Conservation (phyloP, 2,113 vertebrate species). For the Hyperopisus bebe region DNA sequence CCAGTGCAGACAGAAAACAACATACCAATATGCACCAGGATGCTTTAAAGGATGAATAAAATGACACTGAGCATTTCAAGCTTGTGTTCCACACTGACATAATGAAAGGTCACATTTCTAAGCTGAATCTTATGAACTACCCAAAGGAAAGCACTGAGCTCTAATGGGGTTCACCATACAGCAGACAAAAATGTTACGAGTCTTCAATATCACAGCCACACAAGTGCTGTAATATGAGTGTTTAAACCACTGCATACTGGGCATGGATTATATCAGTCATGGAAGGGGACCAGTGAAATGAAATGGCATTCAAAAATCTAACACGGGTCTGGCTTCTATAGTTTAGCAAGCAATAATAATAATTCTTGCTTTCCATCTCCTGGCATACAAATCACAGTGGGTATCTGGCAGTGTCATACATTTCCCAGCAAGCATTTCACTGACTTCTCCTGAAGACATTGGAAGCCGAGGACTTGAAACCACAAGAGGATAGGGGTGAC, state of each 20-base stretch:
- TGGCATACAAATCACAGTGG: background rate
- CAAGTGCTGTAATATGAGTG: background rate
- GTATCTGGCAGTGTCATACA: background rate
- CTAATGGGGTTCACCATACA: background rate
- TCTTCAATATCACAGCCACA: background rate
- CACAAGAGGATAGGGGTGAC: background rate
- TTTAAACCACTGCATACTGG: background rate
- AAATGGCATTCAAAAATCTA: background rate
- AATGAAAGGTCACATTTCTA: background rate
- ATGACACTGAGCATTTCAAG: background rate
- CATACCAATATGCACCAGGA: background rate
- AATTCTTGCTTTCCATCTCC: background rate
- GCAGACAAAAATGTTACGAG: background rate
- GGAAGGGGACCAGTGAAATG: background rate
- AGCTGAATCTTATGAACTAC: background rate
- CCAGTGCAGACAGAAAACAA: background rate
- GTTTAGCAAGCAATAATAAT: background rate
- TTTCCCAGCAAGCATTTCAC: background rate
- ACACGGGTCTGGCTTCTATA: background rate
- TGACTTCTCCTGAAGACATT: background rate
- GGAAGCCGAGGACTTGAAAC: background rate
- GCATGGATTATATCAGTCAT: background rate
- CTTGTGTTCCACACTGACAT: background rate
- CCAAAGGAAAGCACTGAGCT: background rate
- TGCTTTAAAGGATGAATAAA: background rate